A percentile compares a stretch with the other conserved stretches of the same genome.
These are phyloP conservation scores for Crocodylus rhombifer DNA, from an alignment of 2,797 vertebrate species.

Conservation along the genomic window DNA sequence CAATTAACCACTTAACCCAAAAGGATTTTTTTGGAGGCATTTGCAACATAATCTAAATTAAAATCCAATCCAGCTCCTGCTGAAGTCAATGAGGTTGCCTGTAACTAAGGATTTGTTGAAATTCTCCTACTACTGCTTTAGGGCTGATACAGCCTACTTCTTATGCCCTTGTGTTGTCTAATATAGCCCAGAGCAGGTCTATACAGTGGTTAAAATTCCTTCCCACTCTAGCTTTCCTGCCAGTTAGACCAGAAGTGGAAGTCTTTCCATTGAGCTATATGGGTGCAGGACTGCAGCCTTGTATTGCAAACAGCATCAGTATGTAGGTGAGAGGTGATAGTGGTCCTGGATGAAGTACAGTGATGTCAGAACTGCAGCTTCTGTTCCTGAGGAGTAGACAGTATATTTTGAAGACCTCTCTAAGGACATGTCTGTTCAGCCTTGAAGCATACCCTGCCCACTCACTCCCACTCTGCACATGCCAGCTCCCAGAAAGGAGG, in stretches of 20 bases:
- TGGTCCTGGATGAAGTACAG: not conserved
- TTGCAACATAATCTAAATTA: slow-evolving; percentile 68
- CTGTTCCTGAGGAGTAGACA: not conserved
- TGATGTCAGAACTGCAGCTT: rapidly evolving
- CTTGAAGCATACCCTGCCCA: too few species aligned
- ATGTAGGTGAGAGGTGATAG: not conserved
- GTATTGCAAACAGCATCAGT: not conserved
- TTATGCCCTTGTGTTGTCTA: rapidly evolving
- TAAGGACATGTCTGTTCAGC: too few species aligned
- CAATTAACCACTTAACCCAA: slow-evolving; percentile 39
- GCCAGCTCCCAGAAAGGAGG: too few species aligned
- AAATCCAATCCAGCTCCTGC: slow-evolving; percentile 20
- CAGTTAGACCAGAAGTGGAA: not conserved
- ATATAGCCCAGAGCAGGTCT: not conserved
- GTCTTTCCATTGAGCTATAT: not conserved
- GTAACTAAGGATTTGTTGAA: not conserved
- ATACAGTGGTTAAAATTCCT: rapidly evolving
- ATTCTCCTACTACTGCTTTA: not conserved
- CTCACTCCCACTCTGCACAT: too few species aligned
- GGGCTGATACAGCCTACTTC: not conserved
- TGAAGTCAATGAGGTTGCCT: slow-evolving; percentile 2
- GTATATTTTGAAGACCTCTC: too few species aligned
- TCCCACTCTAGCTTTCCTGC: not conserved
- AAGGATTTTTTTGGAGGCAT: slow-evolving; percentile 35
- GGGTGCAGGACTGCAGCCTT: not conserved